Evolutionary conservation across 2,113 vertebrate genomes (phyloP).

Genomic region (Typhlomys cinereus): DNA sequence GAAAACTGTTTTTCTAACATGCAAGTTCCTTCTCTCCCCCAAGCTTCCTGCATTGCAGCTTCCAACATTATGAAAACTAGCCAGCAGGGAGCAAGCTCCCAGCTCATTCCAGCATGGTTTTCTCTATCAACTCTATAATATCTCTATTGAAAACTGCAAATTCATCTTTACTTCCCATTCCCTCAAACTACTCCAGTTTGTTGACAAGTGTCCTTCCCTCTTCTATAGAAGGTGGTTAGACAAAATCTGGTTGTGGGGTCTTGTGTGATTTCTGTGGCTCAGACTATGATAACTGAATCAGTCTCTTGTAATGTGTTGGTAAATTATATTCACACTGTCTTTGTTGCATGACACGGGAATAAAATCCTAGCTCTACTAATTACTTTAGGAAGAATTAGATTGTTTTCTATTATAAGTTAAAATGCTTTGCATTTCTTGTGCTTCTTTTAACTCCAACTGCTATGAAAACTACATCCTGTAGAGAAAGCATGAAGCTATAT

Average conservation of each 20-base stretch:
- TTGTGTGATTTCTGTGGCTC: conserved; percentile 62
- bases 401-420: conserved; percentile 53
- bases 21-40: too few species aligned
- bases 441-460: conserved; percentile 29
- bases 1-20: too few species aligned
- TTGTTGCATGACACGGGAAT: conserved; percentile 29
- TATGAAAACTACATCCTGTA: conserved; percentile 27
- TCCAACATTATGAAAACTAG: too few species aligned
- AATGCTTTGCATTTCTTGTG: conserved; percentile 4
- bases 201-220: conserved; percentile 36
- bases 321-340: conserved; percentile 34
- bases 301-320: conserved; percentile 18
- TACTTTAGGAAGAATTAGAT: conserved; percentile 28
- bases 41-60: too few species aligned
- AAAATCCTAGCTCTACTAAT: conserved; percentile 50
- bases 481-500: conserved; percentile 44
- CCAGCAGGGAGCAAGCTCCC: too few species aligned
- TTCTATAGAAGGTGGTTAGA: conserved; percentile 32
- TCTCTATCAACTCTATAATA: too few species aligned
- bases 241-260: background rate
- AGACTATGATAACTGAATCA: background rate
- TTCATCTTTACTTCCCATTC: background rate
- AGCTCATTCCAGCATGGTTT: too few species aligned
- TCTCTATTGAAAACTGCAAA: conserved; percentile 29
- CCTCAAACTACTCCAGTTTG: background rate